These are phyloP conservation scores for Chaetoderma sp. DNA, from an alignment of 2,888 invertebrate species.

Conservation along the genomic window DNA sequence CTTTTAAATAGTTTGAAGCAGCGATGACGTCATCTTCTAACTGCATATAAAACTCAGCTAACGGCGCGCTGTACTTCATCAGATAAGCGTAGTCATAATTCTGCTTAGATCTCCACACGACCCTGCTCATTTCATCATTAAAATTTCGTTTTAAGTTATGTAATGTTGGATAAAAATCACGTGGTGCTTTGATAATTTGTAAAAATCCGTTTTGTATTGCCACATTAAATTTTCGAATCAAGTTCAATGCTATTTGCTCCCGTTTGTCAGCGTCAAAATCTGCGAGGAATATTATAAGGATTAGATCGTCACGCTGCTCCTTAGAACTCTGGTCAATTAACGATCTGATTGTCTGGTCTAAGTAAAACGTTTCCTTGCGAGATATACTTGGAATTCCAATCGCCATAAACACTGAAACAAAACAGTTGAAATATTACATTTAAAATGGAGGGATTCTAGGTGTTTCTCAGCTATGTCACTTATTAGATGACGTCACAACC, in stretches of 20 bases:
- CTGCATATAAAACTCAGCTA: slow-evolving; percentile 65
- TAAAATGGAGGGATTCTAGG: too few species aligned
- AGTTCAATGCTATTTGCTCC: slow-evolving; percentile 25
- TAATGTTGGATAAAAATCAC: slow-evolving; percentile 49
- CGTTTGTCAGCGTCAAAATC: slow-evolving; percentile 60
- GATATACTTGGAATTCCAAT: slow-evolving; percentile 70
- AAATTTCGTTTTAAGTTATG: slow-evolving; percentile 51
- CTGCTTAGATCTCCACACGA: slow-evolving; percentile 69
- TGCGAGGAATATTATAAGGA: slow-evolving; percentile 66
- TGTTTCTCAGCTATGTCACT: too few species aligned
- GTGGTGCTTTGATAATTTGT: slow-evolving; percentile 58
- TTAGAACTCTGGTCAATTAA: slow-evolving; percentile 59
- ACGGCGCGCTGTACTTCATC: slow-evolving; percentile 55
- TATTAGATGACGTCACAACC: too few species aligned
- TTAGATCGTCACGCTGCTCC: slow-evolving; percentile 52
- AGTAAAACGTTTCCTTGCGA: slow-evolving; percentile 53
- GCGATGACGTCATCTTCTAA: slow-evolving; percentile 69
- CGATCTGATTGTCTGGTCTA: slow-evolving; percentile 64
- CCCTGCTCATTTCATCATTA: slow-evolving; percentile 59
- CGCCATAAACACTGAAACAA: slow-evolving; percentile 62
- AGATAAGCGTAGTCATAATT: slow-evolving; percentile 68
- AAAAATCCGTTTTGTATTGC: slow-evolving; percentile 65
- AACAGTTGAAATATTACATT: too few species aligned
- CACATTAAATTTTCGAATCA: slow-evolving; percentile 37
- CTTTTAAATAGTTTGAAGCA: slow-evolving; percentile 56